Evolutionary conservation across 1,140 invertebrate genomes (phyloP), one percentile per base, ranked within the genome.

Genomic region (Vollenhovia emeryi): DNA sequence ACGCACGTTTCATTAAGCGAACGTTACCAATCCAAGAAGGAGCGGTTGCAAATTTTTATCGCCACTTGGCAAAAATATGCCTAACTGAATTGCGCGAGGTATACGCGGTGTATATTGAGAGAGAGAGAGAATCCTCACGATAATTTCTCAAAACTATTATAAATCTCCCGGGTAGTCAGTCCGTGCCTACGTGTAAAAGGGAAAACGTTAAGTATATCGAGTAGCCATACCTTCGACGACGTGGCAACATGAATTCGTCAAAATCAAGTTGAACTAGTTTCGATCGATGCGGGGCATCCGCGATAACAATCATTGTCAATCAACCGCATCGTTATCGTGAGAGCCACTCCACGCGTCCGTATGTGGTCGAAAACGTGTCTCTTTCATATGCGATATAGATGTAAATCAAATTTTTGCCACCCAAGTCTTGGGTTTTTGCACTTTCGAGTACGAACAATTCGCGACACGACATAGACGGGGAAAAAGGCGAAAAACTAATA

Each of bases 291-390:
- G 73, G n/a, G 30, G 21, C 52, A 60, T 62, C n/a, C 62, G 43
- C 18, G 68, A 83, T 76, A 82, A 86, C 78, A 68, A 76, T 73
- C 55, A 71, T 78, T 48, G 62, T 68, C 74, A 66, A 74, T 87
- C 78, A 87, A 76, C 66, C 79, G 45, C 69, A 83, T 69, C 62
- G 76, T 69, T 83, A 62, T 62, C 85, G 57, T 24, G 66, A 79
- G 68, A 87, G 59, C 79, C 71, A 68, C 62, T 85, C 62, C 21
- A 48, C 43, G n/a, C 62, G 27, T 40, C 50, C 75, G 40, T 60
- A 27, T 66, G 62, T 45, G 83, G 50, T 80, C 75, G 76, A 68
- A 66, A 85, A 45, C 33, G n/a, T 43, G 78, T 71, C 66, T 82
- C 50, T 71, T 82, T 82, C 3, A 36, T 43, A 27, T 24, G 64